Evolutionary conservation across 2,888 invertebrate genomes (phyloP).

Genomic region (Iphiclides podalirius): DNA sequence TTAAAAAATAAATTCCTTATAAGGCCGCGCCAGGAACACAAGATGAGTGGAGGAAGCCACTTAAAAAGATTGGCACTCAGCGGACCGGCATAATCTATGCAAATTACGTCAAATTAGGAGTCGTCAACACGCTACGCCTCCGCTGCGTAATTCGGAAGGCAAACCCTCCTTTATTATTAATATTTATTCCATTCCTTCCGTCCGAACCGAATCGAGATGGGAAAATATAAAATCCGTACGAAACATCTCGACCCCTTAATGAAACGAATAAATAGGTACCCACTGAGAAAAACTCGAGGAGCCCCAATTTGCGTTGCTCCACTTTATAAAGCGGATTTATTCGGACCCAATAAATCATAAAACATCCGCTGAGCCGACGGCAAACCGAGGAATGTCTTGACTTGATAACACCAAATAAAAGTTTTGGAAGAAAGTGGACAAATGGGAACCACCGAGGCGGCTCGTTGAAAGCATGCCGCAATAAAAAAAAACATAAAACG

Average conservation of each 20-base stretch:
- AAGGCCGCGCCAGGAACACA: constrained; percentile 69
- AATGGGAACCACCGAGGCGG: constrained; percentile 40
- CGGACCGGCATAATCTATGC: constrained; percentile 79
- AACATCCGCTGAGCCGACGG: constrained; percentile 15
- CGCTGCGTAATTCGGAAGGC: constrained; percentile 70
- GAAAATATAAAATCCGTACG: constrained; percentile 55
- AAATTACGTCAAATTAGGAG: constrained; percentile 79
- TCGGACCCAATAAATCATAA: constrained; percentile 21
- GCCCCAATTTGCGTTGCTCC: constrained; percentile 18
- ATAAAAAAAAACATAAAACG: constrained; percentile 66
- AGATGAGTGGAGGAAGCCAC: constrained; percentile 76
- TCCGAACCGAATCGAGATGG: constrained; percentile 54
- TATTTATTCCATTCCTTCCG: constrained; percentile 73
- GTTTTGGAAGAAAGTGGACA: constrained; percentile 58
- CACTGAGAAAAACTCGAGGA: constrained; percentile 20
- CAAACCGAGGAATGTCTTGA: constrained; percentile 11
- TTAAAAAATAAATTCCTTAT: constrained; percentile 67
- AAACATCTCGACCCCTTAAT: constrained; percentile 61
- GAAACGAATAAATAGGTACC: constrained; percentile 58
- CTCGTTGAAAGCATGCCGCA: constrained; percentile 47
- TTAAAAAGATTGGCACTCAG: constrained; percentile 80
- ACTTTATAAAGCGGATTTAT: constrained; percentile 24
- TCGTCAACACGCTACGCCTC: constrained; percentile 73
- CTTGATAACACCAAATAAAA: constrained; percentile 27
- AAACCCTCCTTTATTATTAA: constrained; percentile 79